Conservation (phyloP, 2,888 invertebrate genomes). For the Alentia gelatinosa region DNA sequence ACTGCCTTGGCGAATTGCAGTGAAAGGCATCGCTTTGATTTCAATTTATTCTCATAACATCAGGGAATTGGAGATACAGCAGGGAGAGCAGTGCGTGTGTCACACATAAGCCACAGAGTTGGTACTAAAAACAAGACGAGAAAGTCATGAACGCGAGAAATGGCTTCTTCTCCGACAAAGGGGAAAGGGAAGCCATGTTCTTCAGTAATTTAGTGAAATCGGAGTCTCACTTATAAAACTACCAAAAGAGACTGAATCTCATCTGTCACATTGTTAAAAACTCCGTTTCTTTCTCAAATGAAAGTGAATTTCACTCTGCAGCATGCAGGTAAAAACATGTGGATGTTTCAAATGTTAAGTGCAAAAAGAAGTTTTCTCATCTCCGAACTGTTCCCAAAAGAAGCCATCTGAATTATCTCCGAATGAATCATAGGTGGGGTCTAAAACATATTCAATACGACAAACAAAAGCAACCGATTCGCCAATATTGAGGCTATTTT, state of each 20-base stretch:
- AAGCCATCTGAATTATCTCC: neutral
- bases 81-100: too few relatives aligned
- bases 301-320: neutral
- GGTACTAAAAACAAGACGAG: too few relatives aligned
- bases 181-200: neutral
- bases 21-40: neutral
- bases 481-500: neutral
- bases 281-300: neutral
- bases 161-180: too few relatives aligned
- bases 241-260: neutral
- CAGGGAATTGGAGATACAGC: neutral
- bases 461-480: too few relatives aligned
- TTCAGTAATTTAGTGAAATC: neutral
- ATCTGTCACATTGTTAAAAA: neutral
- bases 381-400: neutral
- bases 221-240: neutral
- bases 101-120: too few relatives aligned
- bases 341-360: neutral
- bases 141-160: too few relatives aligned
- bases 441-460: neutral
- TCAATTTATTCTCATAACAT: conserved; percentile 3
- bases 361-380: neutral
- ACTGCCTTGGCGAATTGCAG: neutral
- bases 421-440: neutral
- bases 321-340: neutral